These are phyloP conservation scores for Diplodus puntazzo DNA, from an alignment of 2,797 vertebrate genomes.

Conservation along the genomic window DNA sequence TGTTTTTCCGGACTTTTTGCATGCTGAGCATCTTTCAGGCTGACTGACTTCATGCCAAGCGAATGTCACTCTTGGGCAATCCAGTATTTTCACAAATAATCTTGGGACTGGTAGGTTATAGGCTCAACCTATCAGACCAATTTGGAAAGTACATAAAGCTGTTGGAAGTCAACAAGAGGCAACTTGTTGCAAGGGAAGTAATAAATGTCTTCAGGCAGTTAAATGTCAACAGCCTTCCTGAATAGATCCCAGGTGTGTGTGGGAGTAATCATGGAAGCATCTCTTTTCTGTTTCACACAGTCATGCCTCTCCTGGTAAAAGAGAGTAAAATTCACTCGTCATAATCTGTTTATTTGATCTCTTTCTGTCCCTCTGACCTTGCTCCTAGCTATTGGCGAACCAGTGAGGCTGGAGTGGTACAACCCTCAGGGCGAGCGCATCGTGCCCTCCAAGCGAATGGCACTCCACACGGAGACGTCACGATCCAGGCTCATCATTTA, in stretches of 20 bases:
- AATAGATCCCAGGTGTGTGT: constrained; percentile 32
- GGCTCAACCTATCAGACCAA: constrained; percentile 12
- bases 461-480: constrained; percentile 92
- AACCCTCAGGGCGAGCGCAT: constrained; percentile 97
- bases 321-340: neutral
- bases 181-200: constrained; percentile 15
- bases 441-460: constrained; percentile 88
- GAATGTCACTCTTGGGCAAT: constrained; percentile 29
- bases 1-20: neutral
- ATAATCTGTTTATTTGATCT: neutral
- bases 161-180: constrained; percentile 18
- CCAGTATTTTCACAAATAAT: constrained; percentile 21
- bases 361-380: constrained; percentile 18
- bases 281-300: neutral
- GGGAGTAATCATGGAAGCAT: constrained; percentile 13
- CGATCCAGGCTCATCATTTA: constrained; percentile 96
- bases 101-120: neutral
- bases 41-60: constrained; percentile 12
- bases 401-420: constrained; percentile 95
- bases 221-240: constrained; percentile 13
- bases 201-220: constrained; percentile 9
- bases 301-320: neutral
- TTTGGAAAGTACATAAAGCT: constrained; percentile 30
- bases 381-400: constrained; percentile 92
- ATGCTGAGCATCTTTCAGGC: constrained; percentile 10